A percentile compares a stretch with the other conserved stretches of the same genome.
phyloP scores from a whole-genome alignment of 2,888 invertebrate genomes.

The Petrolisthes cinctipes region DNA sequence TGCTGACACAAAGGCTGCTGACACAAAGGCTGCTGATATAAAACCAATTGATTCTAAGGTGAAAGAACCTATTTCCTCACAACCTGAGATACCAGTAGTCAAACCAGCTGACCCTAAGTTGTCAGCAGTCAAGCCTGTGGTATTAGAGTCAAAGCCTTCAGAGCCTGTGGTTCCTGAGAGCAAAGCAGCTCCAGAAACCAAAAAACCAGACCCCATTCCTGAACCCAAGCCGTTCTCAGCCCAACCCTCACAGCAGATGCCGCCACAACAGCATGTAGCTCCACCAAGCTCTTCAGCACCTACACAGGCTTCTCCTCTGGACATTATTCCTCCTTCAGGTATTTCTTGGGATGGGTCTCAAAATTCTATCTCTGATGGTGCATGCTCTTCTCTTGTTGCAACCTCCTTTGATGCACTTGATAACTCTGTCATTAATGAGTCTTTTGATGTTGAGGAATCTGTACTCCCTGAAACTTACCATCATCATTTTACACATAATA shows the following conservation, averaged over 20 bases:
- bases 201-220: conserved; percentile 37
- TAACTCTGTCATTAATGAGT: conserved; percentile 7
- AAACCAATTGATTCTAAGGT: conserved; percentile 36
- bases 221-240: conserved; percentile 39
- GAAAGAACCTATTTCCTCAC: conserved; percentile 24
- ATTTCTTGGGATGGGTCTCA: conserved; percentile 53
- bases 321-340: conserved; percentile 56
- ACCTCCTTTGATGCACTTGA: conserved; percentile 9
- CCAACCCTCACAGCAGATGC: conserved; percentile 20
- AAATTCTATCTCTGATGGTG: conserved; percentile 42
- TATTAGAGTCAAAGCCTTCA: conserved; percentile 30
- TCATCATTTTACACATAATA: neutral
- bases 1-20: conserved; percentile 27
- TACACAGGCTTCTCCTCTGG: conserved; percentile 47
- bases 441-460: neutral
- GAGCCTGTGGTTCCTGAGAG: conserved; percentile 22
- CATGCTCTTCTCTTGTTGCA: conserved; percentile 37
- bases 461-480: no score
- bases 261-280: conserved; percentile 34
- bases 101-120: conserved; percentile 40
- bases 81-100: conserved; percentile 22
- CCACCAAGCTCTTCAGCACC: conserved; percentile 51
- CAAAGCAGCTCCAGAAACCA: conserved; percentile 33
- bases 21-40: conserved; percentile 24
- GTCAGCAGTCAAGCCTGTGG: conserved; percentile 20